Evolutionary conservation across 2,888 invertebrate genomes (phyloP), one percentile per base, ranked within the genome.

Genomic region (Cryptocheilus praepositus): DNA sequence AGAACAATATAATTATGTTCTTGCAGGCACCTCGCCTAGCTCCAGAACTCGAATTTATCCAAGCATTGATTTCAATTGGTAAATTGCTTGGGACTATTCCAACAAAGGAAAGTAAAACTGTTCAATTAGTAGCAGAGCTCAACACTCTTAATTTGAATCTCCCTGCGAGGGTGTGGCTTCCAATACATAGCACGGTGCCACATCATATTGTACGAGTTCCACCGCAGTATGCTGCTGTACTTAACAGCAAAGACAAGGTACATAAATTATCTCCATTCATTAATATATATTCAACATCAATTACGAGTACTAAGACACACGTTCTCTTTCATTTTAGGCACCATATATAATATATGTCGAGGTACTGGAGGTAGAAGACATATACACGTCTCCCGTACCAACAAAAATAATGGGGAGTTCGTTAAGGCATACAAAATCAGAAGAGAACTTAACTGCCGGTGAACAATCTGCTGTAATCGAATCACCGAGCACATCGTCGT

Each of bases 261-360:
- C 43, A 55, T 15, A 44, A n/a, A 22, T 13, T 16, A 49, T 49
- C n/a, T 18, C 8, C 3, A 46, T 46, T 59, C 4, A 59, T 49
- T 25, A 1, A 3, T 11, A 18, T 49, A 45, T 8, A 45, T 49
- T 49, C 49, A 36, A 36, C 3, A 7, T 8, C 11, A 36, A 36
- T 45, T 45, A 3, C n/a, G 8, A 3, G 16, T 15, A 16, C 2
- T 45, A 15, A 45, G 2, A 8, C 16, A 45, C n/a, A 16, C 8
- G 45, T 8, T 59, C 16, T 49, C 43, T 60, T 45, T 66, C 15
- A 62, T 84, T 85, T 49, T 80, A 95, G 94, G 98, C 99, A 57
- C 99, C 99, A 0, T 99, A 98, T 90, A 96, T 99, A 85, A 95
- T 99, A 87, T 99, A 99, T 90, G 96, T 99, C 65, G 99, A 99